Conservation (phyloP, 2,888 invertebrate species). For the Caenorhabditis macrosperma region DNA sequence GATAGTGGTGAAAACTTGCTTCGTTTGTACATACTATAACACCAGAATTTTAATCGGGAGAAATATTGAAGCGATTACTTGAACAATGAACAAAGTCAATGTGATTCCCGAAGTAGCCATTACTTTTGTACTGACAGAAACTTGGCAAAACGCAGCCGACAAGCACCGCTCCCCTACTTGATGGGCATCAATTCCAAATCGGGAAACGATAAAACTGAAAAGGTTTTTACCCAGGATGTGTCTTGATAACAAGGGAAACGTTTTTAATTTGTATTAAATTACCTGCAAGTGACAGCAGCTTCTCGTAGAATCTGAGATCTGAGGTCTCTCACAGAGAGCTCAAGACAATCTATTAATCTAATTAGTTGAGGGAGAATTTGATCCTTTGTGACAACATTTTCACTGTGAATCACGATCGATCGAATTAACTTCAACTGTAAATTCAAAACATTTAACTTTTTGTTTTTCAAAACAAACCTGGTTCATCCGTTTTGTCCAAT, state of each 20-base stretch:
- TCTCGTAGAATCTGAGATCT: constrained; percentile 54
- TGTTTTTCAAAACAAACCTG: not conserved
- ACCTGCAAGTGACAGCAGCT: constrained; percentile 52
- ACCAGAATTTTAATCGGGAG: not conserved
- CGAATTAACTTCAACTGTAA: constrained; percentile 48
- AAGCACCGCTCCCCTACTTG: constrained; percentile 44
- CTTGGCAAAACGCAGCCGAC: constrained; percentile 36
- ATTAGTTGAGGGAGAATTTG: constrained; percentile 20
- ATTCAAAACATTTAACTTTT: not conserved
- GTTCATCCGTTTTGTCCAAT: constrained; percentile 46
- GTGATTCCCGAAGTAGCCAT: constrained; percentile 54
- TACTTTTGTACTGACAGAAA: constrained; percentile 49
- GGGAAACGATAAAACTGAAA: constrained; percentile 31
- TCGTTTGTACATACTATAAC: constrained; percentile 49
- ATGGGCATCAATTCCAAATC: constrained; percentile 39
- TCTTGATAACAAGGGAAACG: not conserved
- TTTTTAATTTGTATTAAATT: not conserved
- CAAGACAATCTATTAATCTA: constrained; percentile 43
- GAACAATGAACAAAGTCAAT: constrained; percentile 35
- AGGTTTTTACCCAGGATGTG: not conserved
- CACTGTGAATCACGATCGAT: constrained; percentile 36
- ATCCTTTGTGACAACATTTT: constrained; percentile 21
- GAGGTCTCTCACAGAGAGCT: constrained; percentile 50
- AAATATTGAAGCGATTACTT: not conserved
- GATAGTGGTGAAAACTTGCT: constrained; percentile 48